These are phyloP conservation scores for Sus cebifrons DNA, from an alignment of 2,797 vertebrate species.

Conservation along the genomic window DNA sequence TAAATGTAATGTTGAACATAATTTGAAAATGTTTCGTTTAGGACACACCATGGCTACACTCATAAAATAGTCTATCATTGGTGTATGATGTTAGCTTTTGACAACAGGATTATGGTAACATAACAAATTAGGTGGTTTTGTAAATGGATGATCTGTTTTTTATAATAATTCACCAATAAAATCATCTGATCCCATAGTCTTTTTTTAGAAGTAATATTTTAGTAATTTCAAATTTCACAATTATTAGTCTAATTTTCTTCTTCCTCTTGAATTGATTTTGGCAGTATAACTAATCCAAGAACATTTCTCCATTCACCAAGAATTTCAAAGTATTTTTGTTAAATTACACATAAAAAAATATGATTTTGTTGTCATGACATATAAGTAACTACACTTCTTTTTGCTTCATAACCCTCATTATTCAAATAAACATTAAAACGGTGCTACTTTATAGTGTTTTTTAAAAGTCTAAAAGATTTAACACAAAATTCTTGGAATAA, in stretches of 20 bases:
- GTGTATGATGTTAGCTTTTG: neutral
- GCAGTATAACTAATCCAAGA: neutral
- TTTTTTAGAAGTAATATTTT: neutral
- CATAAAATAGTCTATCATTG: neutral
- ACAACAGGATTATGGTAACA: neutral
- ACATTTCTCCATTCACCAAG: neutral
- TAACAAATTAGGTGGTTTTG: neutral
- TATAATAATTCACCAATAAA: conserved; percentile 11
- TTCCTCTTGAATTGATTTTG: conserved; percentile 19
- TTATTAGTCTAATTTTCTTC: neutral
- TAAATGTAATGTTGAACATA: conserved; percentile 36
- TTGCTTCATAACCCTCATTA: neutral
- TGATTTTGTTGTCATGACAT: neutral
- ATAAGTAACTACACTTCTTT: neutral
- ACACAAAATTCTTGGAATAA: neutral
- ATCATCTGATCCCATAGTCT: neutral
- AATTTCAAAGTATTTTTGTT: conserved; percentile 37
- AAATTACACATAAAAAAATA: neutral
- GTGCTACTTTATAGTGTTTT: neutral
- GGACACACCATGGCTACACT: neutral
- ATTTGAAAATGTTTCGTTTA: conserved; percentile 58
- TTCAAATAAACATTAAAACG: neutral
- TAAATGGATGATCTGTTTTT: neutral
- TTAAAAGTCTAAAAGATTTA: neutral
- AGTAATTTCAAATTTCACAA: conserved; percentile 7